A percentile compares a stretch with the other conserved stretches of the same genome.
Evolutionary conservation across 1,140 invertebrate species (phyloP).

Genomic region (Bombus confusus): DNA sequence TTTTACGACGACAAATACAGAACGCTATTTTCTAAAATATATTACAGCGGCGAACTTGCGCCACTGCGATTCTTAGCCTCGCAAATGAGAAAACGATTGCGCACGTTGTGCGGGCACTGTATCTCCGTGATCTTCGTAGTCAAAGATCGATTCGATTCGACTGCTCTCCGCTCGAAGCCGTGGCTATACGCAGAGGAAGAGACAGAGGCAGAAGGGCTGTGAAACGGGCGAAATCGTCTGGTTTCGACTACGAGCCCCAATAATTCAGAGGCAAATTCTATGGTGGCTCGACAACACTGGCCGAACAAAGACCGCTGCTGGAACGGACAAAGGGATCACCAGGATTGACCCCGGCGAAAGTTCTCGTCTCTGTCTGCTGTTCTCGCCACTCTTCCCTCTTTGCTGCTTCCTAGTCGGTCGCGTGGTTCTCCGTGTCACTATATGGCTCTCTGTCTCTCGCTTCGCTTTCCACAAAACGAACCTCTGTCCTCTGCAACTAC

Average conservation of each 20-base stretch:
- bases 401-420: no score
- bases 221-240: slow-evolving; percentile 2
- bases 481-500: not conserved
- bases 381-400: not conserved
- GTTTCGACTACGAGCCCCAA: slow-evolving; percentile 30
- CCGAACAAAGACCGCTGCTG: slow-evolving; percentile 35
- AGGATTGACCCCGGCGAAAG: slow-evolving; percentile 37
- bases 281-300: slow-evolving; percentile 39
- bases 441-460: not conserved
- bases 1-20: no score
- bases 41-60: no score
- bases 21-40: no score
- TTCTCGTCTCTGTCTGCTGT: not conserved
- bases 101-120: no score
- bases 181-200: not conserved
- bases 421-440: not conserved
- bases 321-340: slow-evolving; percentile 41
- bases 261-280: slow-evolving; percentile 53
- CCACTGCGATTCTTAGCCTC: no score
- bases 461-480: no score
- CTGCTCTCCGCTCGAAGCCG: no score
- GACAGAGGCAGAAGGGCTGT: not conserved
- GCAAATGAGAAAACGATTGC: no score
- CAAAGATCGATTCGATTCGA: not conserved
- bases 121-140: not conserved